Evolutionary conservation across 2,888 invertebrate genomes (phyloP), one percentile per base, ranked within the genome.

Genomic region (Rhingia campestris): DNA sequence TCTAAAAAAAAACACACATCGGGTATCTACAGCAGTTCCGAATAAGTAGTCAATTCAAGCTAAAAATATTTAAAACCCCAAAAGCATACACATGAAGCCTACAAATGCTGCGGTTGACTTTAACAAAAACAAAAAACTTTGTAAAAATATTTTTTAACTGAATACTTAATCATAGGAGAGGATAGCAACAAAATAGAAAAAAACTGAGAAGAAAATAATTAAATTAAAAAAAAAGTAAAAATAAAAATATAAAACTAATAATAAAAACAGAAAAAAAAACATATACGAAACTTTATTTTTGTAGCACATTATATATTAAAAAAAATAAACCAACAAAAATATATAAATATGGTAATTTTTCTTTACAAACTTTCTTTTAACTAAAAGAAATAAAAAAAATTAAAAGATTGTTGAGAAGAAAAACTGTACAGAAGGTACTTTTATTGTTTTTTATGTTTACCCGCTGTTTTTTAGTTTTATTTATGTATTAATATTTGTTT

Each of bases 271-370:
- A 63, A 6, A 58, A 63, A 6, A 58, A 22, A 63, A 53, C 59
- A 70, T 35, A 70, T 51, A 37, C 35, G 47, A 69, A 77, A 84
- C 72, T 84, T 84, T 84, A 84, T 84, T 84, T 84, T 84, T 84
- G 84, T 84, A 84, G 84, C 84, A 84, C 84, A 84, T 84, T 84
- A 80, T 80, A 80, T 84, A 75, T 67, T 51, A 70, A 41, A 35
- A 59, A 41, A 33, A 56, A 37, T 14, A 64, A 64, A 64, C 33
- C 2, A 39, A 12, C 37, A 5, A 45, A 43, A 58, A 43, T 45
- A 30, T 14, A 41, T 30, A 41, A 14, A 14, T 14, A 81, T 32
- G 41, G 69, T 54, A 39, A 66, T 72, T 81, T 70, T 58, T 56
- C 58, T 77, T 73, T 64, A 64, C 45, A 7, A 74, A 51, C 73